Evolutionary conservation across 2,113 vertebrate genomes (phyloP).

Genomic region (Pterophyllum scalare): DNA sequence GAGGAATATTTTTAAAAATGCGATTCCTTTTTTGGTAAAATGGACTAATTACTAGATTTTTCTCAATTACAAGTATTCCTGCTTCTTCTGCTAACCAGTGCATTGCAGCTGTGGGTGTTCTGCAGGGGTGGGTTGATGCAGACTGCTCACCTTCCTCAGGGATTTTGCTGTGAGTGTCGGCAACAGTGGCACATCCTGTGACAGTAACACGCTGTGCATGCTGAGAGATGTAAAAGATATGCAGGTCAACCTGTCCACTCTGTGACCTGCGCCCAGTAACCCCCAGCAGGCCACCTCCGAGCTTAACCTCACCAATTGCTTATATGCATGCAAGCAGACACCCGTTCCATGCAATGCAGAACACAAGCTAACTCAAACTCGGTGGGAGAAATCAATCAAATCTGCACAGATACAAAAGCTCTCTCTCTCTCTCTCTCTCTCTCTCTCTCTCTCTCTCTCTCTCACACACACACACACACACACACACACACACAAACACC

Average conservation of each 20-base stretch:
- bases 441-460: conserved; percentile 22
- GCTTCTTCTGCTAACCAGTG: not conserved
- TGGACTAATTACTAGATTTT: too few species aligned
- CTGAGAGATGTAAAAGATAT: conserved; percentile 49
- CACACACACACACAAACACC: conserved; percentile 53
- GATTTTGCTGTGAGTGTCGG: not conserved
- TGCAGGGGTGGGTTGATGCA: not conserved
- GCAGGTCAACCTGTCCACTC: conserved; percentile 40
- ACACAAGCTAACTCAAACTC: not conserved
- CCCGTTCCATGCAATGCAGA: not conserved
- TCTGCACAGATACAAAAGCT: not conserved
- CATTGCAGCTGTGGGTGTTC: not conserved
- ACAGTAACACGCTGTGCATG: conserved; percentile 14
- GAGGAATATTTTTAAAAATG: not conserved
- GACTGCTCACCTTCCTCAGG: conserved; percentile 48
- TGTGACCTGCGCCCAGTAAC: conserved; percentile 23
- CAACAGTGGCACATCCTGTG: conserved; percentile 22
- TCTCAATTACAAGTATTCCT: not conserved
- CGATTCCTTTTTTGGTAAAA: not conserved
- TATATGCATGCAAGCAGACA: not conserved
- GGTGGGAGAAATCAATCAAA: not conserved
- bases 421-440: not conserved
- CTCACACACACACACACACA: conserved; percentile 47
- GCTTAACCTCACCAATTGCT: not conserved
- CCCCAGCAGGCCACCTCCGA: conserved; percentile 34